phyloP scores from a whole-genome alignment of 2,797 vertebrate genomes.

The Argentina silus region DNA sequence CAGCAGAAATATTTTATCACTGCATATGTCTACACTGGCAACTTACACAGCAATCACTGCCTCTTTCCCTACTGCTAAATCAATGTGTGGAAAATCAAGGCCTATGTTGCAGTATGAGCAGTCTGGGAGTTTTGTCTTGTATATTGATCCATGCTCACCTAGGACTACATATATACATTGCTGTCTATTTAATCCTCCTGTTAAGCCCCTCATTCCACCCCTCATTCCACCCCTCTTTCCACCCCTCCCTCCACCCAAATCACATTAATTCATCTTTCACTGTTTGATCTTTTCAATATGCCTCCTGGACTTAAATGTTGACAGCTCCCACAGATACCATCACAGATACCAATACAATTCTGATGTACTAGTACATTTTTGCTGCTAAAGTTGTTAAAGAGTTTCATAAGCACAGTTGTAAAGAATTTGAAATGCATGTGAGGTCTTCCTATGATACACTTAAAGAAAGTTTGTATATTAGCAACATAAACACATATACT shows the following conservation, averaged over 20 bases:
- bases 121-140: not conserved
- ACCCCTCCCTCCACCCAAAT: slow-evolving; percentile 53
- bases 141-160: slow-evolving; percentile 69
- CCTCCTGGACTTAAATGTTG: slow-evolving; percentile 53
- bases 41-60: not conserved
- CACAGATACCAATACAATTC: slow-evolving; percentile 9
- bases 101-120: too few species aligned
- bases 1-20: slow-evolving; percentile 18
- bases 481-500: too few species aligned
- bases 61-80: not conserved
- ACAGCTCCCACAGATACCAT: slow-evolving; percentile 41
- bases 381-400: too few species aligned
- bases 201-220: slow-evolving; percentile 66
- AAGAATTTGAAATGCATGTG: too few species aligned
- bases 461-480: too few species aligned
- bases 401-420: too few species aligned
- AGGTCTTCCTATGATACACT: too few species aligned
- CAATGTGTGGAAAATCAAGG: too few species aligned
- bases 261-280: slow-evolving; percentile 64
- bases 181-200: slow-evolving; percentile 71
- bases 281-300: slow-evolving; percentile 70
- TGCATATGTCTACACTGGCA: slow-evolving; percentile 2
- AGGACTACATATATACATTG: slow-evolving; percentile 70
- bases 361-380: too few species aligned
- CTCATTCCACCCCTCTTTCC: slow-evolving; percentile 46